Percentiles rank a stretch among this genome's conserved stretches.
Evolutionary conservation across 2,888 invertebrate species (phyloP).

Genomic region (Eurois occulta): DNA sequence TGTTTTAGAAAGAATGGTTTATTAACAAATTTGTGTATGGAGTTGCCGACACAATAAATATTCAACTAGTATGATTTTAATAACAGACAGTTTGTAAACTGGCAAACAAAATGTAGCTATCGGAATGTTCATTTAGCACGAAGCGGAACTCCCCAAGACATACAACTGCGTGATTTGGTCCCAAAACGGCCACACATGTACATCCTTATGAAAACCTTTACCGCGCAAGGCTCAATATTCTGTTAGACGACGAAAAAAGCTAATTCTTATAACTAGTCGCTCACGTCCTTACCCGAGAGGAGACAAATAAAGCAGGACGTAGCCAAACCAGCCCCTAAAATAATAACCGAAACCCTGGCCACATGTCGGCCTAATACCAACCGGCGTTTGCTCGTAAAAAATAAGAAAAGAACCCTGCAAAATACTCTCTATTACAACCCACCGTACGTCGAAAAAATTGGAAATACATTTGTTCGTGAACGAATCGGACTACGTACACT

Average conservation of each 20-base stretch:
- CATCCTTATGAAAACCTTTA: conserved; percentile 25
- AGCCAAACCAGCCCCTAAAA: conserved; percentile 79
- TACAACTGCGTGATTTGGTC: background rate
- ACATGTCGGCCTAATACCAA: conserved; percentile 87
- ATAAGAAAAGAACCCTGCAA: conserved; percentile 86
- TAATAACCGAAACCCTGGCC: conserved; percentile 85
- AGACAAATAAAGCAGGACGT: conserved; percentile 76
- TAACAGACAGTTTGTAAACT: background rate
- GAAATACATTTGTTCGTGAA: conserved; percentile 83
- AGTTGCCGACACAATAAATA: background rate
- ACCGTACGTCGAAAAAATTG: conserved; percentile 81
- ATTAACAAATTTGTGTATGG: background rate
- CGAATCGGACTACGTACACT: conserved; percentile 68
- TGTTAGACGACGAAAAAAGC: conserved; percentile 59
- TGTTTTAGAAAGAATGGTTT: background rate
- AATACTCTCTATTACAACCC: conserved; percentile 86
- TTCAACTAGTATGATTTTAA: background rate
- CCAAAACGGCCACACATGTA: conserved; percentile 8
- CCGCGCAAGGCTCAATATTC: conserved; percentile 67
- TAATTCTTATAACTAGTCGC: conserved; percentile 58
- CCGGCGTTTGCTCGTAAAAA: conserved; percentile 85
- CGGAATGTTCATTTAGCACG: background rate
- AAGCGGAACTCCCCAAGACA: background rate
- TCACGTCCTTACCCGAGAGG: conserved; percentile 68
- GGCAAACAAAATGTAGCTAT: background rate